Percentiles rank a stretch among this genome's conserved stretches.
These are phyloP conservation scores for Chaetura pelagica DNA, from an alignment of 2,113 vertebrate species.

Conservation along the genomic window DNA sequence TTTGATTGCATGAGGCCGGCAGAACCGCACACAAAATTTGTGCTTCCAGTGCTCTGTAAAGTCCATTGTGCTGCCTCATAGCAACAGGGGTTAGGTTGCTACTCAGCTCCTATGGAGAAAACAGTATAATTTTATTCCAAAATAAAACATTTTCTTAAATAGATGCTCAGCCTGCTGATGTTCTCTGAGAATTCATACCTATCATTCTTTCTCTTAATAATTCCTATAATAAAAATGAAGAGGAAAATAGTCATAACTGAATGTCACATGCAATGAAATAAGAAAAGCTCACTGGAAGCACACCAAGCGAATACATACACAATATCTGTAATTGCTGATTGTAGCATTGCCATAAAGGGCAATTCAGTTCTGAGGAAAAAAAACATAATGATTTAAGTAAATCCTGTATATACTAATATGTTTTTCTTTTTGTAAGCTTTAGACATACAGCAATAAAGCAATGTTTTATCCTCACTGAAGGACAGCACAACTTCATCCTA, in stretches of 20 bases:
- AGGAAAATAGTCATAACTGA: slow-evolving; percentile 11
- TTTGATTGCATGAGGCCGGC: not conserved
- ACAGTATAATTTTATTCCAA: slow-evolving; percentile 36
- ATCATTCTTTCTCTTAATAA: slow-evolving; percentile 43
- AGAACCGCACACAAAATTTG: not conserved
- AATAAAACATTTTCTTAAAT: slow-evolving; percentile 61
- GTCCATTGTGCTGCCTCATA: slow-evolving; percentile 18
- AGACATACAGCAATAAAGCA: not conserved
- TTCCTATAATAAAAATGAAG: slow-evolving; percentile 28
- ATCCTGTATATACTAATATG: not conserved
- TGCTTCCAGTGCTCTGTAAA: slow-evolving; percentile 2
- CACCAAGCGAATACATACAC: fast-evolving
- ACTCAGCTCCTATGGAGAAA: slow-evolving; percentile 2
- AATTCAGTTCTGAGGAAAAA: not conserved
- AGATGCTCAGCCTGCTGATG: not conserved
- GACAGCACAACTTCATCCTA: not conserved
- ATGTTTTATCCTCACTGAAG: not conserved
- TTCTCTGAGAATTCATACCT: slow-evolving; percentile 43
- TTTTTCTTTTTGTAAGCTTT: not conserved
- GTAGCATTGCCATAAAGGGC: not conserved
- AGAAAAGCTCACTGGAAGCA: not conserved
- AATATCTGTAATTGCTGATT: not conserved
- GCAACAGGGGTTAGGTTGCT: slow-evolving; percentile 10
- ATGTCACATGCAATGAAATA: slow-evolving; percentile 20
- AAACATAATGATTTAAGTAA: not conserved